A percentile compares a stretch with the other conserved stretches of the same genome.
Conservation (phyloP, 2,113 vertebrate genomes). For the Zosterops lateralis region DNA sequence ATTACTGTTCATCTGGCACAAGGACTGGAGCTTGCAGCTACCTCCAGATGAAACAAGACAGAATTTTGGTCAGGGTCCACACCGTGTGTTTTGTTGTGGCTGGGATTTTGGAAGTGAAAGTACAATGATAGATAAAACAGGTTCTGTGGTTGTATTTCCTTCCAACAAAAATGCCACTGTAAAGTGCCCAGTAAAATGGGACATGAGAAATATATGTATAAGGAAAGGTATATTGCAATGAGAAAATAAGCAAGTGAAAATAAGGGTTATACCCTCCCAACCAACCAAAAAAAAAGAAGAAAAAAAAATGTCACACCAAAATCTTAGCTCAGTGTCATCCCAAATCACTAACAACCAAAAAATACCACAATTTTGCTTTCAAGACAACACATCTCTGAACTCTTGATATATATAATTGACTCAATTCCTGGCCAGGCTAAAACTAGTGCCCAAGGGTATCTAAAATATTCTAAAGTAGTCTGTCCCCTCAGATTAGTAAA, state of each 20-base stretch:
- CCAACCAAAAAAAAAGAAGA: background rate
- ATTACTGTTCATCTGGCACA: background rate
- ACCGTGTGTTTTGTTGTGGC: background rate
- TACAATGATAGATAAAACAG: background rate
- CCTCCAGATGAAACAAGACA: background rate
- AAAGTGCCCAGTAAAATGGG: background rate
- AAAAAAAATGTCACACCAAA: background rate
- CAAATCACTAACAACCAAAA: background rate
- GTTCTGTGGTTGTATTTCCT: background rate
- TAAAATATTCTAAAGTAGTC: background rate
- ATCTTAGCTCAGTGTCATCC: background rate
- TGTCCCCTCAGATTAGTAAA: background rate
- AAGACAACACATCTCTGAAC: background rate
- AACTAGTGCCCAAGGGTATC: background rate
- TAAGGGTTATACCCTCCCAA: rapidly evolving
- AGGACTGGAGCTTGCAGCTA: background rate
- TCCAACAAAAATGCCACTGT: background rate
- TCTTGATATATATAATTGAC: background rate
- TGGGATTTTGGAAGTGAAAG: background rate
- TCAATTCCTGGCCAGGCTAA: background rate
- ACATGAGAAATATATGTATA: background rate
- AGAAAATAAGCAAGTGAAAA: background rate
- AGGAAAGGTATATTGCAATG: background rate
- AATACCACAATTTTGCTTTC: background rate
- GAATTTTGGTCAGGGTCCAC: background rate